Percentiles rank a stretch among this genome's conserved stretches.
Conservation (phyloP, 2,888 invertebrate species). For the Pristionchus japonicus region DNA sequence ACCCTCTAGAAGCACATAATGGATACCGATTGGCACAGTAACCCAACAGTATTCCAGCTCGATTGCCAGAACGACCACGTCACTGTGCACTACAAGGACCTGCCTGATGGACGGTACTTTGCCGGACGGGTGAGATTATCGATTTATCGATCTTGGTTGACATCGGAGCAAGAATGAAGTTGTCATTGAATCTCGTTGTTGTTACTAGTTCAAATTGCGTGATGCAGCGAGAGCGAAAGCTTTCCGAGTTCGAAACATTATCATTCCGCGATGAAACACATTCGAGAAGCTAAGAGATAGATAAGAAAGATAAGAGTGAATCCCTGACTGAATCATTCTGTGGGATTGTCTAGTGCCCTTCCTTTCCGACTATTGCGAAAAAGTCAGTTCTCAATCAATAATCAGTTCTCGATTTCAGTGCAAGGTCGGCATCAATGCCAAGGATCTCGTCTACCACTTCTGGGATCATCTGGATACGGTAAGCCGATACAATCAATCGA, state of each 20-base stretch:
- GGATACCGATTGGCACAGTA: neutral
- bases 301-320: neutral
- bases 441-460: slow-evolving; percentile 36
- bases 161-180: no score
- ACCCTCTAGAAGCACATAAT: no score
- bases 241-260: neutral
- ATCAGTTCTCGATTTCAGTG: neutral
- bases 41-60: slow-evolving; percentile 15
- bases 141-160: neutral
- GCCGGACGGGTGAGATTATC: slow-evolving; percentile 16
- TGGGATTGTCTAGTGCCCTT: neutral
- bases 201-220: no score
- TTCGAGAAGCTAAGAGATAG: neutral
- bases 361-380: neutral
- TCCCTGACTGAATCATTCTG: neutral
- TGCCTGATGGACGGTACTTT: slow-evolving; percentile 12
- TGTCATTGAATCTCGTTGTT: no score
- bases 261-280: no score
- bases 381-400: neutral
- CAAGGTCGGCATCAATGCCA: slow-evolving; percentile 22
- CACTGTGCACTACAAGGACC: slow-evolving; percentile 42
- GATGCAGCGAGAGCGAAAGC: no score
- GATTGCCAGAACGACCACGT: slow-evolving; percentile 4
- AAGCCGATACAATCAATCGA: neutral
- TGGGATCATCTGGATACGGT: slow-evolving; percentile 34